Evolutionary conservation across 2,113 vertebrate species (phyloP).

Genomic region (Hyla sarda): DNA sequence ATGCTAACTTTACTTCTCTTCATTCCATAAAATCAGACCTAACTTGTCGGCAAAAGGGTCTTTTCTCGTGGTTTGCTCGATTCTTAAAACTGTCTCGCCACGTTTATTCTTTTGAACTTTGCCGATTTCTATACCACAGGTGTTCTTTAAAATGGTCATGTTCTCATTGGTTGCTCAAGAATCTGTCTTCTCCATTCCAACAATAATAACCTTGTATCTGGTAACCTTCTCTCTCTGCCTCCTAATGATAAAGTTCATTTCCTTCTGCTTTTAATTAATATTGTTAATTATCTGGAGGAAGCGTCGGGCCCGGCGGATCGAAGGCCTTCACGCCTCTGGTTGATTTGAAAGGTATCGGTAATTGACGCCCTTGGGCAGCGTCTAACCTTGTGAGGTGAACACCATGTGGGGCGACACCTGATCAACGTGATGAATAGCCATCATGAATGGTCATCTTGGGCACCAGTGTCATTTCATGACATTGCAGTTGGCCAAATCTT

Average conservation of each 20-base stretch:
- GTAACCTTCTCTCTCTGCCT: conserved; percentile 26
- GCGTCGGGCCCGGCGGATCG: conserved; percentile 11
- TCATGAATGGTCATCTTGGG: not conserved
- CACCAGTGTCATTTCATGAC: not conserved
- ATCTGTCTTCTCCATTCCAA: not conserved
- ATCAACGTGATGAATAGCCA: not conserved
- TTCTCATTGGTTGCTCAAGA: not conserved
- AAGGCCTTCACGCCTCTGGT: conserved; percentile 26
- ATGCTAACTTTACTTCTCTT: no score
- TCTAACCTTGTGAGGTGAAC: conserved; percentile 31
- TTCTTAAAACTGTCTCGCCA: no score
- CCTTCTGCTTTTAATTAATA: conserved; percentile 50
- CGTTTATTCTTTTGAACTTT: no score
- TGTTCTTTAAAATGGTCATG: not conserved
- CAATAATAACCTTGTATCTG: conserved; percentile 46
- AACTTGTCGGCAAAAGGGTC: no score
- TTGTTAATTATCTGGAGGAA: conserved; percentile 42
- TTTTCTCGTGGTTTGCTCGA: no score
- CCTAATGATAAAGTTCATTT: conserved; percentile 36
- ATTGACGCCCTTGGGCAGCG: conserved; percentile 40
- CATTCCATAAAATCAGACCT: no score
- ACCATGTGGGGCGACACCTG: not conserved
- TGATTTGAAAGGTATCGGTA: conserved; percentile 17
- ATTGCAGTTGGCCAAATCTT: not conserved
- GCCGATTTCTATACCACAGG: no score